phyloP scores from a whole-genome alignment of 2,797 vertebrate species.

The Emydoidea blandingii region DNA sequence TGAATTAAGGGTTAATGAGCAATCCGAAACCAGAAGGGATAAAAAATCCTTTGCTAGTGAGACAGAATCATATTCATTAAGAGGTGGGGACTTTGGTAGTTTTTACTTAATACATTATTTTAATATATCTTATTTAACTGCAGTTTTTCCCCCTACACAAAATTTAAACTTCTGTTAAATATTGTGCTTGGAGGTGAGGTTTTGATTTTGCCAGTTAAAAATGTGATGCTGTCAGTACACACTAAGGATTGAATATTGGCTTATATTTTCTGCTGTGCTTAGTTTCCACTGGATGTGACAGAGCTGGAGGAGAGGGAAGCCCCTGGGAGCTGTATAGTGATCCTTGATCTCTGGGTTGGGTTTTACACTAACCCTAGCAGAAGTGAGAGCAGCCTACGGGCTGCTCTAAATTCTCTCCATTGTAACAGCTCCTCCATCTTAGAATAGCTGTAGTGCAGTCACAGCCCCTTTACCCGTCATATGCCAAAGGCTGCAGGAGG shows the following conservation, averaged over 20 bases:
- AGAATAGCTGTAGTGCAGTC: rapidly evolving
- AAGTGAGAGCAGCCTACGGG: neutral
- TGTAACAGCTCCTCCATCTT: neutral
- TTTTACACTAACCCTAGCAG: neutral
- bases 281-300: neutral
- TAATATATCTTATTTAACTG: neutral
- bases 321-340: neutral
- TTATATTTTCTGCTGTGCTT: rapidly evolving
- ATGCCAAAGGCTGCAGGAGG: neutral
- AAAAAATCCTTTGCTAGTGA: neutral
- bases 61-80: neutral
- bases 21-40: neutral
- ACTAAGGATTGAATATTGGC: neutral
- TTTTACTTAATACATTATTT: neutral
- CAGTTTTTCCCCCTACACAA: neutral
- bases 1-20: neutral
- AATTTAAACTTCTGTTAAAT: neutral
- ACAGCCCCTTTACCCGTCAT: neutral
- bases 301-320: neutral
- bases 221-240: neutral
- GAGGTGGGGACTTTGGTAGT: neutral
- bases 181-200: rapidly evolving
- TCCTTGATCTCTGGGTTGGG: neutral
- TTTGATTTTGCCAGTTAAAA: neutral
- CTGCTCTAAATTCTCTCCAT: neutral